Evolutionary conservation across 2,113 vertebrate species (phyloP).

Genomic region (Gadus macrocephalus): DNA sequence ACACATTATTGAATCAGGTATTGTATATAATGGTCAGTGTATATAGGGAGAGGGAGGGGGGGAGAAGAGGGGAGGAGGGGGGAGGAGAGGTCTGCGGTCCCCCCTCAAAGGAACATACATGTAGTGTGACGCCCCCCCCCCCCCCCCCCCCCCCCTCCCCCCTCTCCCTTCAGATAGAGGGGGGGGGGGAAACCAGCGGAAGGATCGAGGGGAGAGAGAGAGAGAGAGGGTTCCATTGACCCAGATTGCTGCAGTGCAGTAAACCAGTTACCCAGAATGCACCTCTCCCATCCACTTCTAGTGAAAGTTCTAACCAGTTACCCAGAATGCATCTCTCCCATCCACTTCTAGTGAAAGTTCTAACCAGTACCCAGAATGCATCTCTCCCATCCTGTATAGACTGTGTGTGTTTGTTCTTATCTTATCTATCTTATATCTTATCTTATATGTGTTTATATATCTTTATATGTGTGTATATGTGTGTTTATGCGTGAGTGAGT

Average conservation of each 20-base stretch:
- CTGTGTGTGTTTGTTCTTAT: too few relatives aligned
- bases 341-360: background rate
- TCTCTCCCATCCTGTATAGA: background rate
- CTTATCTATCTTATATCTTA: too few relatives aligned
- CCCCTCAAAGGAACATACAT: too few relatives aligned
- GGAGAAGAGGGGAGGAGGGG: background rate
- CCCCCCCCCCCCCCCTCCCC: too few relatives aligned
- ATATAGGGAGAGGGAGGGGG: background rate
- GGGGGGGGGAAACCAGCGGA: background rate
- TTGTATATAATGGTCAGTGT: background rate
- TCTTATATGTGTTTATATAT: too few relatives aligned
- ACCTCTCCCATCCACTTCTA: background rate
- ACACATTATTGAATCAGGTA: background rate
- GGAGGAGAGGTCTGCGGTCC: background rate
- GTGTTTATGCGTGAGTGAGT: too few relatives aligned
- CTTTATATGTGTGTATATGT: background rate
- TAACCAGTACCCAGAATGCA: too few relatives aligned
- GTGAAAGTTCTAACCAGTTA: background rate
- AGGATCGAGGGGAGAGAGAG: background rate
- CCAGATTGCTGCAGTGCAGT: slow-evolving; percentile 36
- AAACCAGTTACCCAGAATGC: background rate
- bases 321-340: background rate
- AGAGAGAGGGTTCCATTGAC: slow-evolving; percentile 32
- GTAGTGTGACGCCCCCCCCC: too few relatives aligned
- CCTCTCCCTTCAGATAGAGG: background rate